Conservation (phyloP, 2,888 invertebrate species). For the Lycocerus yunnanus region DNA sequence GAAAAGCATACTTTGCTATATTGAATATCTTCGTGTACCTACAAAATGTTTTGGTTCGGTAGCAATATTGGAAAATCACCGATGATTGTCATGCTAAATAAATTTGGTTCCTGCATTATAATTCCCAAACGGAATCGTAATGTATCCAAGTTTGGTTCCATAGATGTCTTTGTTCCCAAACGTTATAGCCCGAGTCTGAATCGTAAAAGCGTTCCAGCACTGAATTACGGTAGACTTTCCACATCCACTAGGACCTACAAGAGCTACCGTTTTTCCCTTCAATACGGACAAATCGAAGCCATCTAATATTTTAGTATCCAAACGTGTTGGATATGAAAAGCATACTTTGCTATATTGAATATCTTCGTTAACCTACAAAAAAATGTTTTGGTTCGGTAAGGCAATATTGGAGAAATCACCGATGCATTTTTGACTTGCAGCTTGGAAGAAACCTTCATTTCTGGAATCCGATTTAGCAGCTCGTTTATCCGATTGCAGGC, state of each 20-base stretch:
- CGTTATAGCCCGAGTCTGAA: constrained; percentile 65
- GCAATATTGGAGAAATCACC: background rate
- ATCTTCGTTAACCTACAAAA: background rate
- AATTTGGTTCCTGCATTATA: constrained; percentile 74
- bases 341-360: background rate
- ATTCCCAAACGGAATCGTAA: too few relatives aligned
- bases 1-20: background rate
- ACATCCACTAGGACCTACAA: constrained; percentile 82
- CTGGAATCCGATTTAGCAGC: background rate
- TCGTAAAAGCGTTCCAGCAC: constrained; percentile 85
- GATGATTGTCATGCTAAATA: constrained; percentile 79
- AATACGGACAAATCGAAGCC: constrained; percentile 66
- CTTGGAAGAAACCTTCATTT: background rate
- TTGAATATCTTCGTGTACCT: background rate
- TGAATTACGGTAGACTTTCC: constrained; percentile 89
- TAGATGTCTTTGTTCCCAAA: constrained; percentile 45
- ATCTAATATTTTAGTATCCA: constrained; percentile 56
- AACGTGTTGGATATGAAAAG: background rate
- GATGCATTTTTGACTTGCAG: background rate
- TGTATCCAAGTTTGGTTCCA: too few relatives aligned
- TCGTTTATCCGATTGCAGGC: background rate
- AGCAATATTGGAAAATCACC: background rate
- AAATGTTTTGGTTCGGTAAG: background rate
- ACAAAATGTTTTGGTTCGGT: background rate
- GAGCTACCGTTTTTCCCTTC: constrained; percentile 72